Evolutionary conservation across 2,888 invertebrate species (phyloP).

Genomic region (Lucinisca nassula): DNA sequence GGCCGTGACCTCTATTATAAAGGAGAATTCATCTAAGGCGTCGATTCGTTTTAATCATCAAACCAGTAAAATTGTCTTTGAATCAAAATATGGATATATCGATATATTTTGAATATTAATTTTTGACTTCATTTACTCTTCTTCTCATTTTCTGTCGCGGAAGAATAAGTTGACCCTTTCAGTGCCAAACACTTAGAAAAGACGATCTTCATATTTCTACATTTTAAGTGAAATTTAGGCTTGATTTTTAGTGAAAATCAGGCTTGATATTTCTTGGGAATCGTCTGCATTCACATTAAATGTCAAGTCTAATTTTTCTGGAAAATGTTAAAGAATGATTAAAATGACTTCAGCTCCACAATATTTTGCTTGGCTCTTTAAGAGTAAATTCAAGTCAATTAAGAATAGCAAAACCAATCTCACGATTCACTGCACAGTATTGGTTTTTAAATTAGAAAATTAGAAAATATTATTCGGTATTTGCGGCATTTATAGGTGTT

Average conservation of each 20-base stretch:
- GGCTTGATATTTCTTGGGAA: too few species aligned
- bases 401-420: slow-evolving; percentile 14
- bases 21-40: not conserved
- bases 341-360: too few species aligned
- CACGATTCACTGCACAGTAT: not conserved
- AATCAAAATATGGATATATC: not conserved
- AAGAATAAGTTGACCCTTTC: not conserved
- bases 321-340: too few species aligned
- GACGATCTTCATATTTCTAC: too few species aligned
- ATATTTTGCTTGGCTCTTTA: too few species aligned
- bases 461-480: slow-evolving; percentile 19
- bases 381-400: slow-evolving; percentile 11
- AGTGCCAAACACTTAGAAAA: too few species aligned
- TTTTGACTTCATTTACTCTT: slow-evolving; percentile 2
- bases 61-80: slow-evolving; percentile 3
- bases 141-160: not conserved
- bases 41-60: not conserved
- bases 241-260: too few species aligned
- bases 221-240: too few species aligned
- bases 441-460: slow-evolving; percentile 19
- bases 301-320: too few species aligned
- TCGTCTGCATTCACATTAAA: too few species aligned
- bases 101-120: slow-evolving; percentile 12
- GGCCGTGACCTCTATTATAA: not conserved
- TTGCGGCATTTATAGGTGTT: slow-evolving; percentile 12